A percentile compares a stretch with the other conserved stretches of the same genome.
Evolutionary conservation across 2,113 vertebrate genomes (phyloP).

Genomic region (Sceloporus undulatus): DNA sequence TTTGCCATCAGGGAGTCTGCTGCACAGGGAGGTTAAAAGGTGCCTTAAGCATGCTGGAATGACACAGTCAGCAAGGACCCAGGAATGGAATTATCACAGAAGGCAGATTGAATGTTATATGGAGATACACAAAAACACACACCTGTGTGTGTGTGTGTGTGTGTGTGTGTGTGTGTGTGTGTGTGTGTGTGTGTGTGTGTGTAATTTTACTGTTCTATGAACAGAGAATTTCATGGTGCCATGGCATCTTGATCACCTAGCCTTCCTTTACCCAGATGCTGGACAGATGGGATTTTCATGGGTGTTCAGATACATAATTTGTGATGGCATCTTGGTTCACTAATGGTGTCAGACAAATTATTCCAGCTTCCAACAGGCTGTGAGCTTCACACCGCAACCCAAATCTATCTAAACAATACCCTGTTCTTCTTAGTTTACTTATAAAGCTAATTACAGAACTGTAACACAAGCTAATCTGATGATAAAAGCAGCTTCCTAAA

Average conservation of each 20-base stretch:
- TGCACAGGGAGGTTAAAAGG: slow-evolving; percentile 62
- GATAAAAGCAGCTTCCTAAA: fast-evolving
- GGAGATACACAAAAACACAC: slow-evolving; percentile 24
- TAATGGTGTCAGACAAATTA: slow-evolving; percentile 46
- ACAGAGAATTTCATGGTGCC: background rate
- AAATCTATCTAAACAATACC: background rate
- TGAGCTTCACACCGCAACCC: slow-evolving; percentile 16
- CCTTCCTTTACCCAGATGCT: slow-evolving; percentile 23
- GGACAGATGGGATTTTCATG: slow-evolving; percentile 62
- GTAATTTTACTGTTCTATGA: background rate
- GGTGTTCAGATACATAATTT: slow-evolving; percentile 54
- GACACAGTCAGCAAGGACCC: slow-evolving; percentile 62
- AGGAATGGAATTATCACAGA: slow-evolving; percentile 65
- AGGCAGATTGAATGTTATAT: slow-evolving; percentile 46
- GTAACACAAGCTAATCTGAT: slow-evolving; percentile 10
- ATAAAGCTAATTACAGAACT: slow-evolving; percentile 4
- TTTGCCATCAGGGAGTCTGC: slow-evolving; percentile 22
- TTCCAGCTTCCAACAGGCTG: slow-evolving; percentile 46
- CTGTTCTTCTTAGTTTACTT: fast-evolving
- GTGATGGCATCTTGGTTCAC: slow-evolving; percentile 40
- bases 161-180: no score
- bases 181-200: no score
- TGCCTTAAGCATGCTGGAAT: slow-evolving; percentile 37
- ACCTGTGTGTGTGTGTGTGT: no score
- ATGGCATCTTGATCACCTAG: slow-evolving; percentile 27